phyloP scores from a whole-genome alignment of 2,113 vertebrate species.

The Poecilia latipinna region DNA sequence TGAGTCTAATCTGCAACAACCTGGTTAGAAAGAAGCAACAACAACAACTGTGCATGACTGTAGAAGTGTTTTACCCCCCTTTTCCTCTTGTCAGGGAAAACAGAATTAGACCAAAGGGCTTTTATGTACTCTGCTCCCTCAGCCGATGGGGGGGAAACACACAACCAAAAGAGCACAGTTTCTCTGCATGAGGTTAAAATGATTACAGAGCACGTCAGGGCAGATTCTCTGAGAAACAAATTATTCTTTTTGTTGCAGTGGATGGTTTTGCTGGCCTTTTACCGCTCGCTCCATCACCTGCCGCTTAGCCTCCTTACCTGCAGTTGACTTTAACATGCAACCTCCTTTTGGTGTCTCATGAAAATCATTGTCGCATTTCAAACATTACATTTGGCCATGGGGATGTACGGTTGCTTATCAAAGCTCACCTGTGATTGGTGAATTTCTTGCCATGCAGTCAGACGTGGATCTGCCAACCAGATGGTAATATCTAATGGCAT shows the following conservation, averaged over 20 bases:
- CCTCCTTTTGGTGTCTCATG: neutral
- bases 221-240: constrained; percentile 31
- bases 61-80: neutral
- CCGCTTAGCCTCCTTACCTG: constrained; percentile 1
- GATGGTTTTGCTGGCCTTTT: neutral
- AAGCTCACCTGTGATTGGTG: constrained; percentile 12
- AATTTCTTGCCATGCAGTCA: constrained; percentile 6
- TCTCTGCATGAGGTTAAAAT: constrained; percentile 35
- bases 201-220: constrained; percentile 39
- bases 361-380: neutral
- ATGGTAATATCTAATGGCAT: constrained; percentile 62
- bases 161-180: constrained; percentile 26
- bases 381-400: neutral
- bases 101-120: constrained; percentile 55
- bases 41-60: too few relatives aligned
- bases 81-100: constrained; percentile 33
- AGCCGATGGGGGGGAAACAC: constrained; percentile 28
- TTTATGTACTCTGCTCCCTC: constrained; percentile 43
- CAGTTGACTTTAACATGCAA: neutral
- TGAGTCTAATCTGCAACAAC: neutral
- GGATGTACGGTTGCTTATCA: neutral
- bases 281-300: neutral
- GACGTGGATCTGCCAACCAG: constrained; percentile 55
- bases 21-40: too few relatives aligned
- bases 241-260: neutral